phyloP scores from a whole-genome alignment of 1,140 invertebrate genomes.

The Venustaconcha ellipsiformis region DNA sequence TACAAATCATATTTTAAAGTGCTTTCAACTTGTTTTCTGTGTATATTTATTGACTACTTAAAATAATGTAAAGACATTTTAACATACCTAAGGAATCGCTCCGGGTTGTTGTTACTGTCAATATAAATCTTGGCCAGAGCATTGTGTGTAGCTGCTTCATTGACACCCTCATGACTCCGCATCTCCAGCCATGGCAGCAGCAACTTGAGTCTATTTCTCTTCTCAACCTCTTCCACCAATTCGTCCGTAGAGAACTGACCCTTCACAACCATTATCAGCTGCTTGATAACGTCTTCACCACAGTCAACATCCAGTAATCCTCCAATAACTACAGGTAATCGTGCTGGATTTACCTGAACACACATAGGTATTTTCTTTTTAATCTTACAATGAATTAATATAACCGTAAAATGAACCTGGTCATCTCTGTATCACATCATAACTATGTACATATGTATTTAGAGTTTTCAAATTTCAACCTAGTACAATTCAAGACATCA shows the following conservation, averaged over 20 bases:
- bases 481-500: too few relatives aligned
- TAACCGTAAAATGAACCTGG: too few relatives aligned
- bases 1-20: too few relatives aligned
- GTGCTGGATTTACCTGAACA: constrained; percentile 91
- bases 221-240: constrained; percentile 98
- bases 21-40: too few relatives aligned
- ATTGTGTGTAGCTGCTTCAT: constrained; percentile 98
- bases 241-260: constrained; percentile 99
- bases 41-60: too few relatives aligned
- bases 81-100: constrained; percentile 88
- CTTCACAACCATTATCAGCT: constrained; percentile 95
- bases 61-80: too few relatives aligned
- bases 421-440: too few relatives aligned
- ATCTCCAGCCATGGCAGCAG: constrained; percentile 97
- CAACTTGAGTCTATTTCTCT: constrained; percentile 91
- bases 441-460: too few relatives aligned
- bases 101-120: constrained; percentile 99
- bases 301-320: constrained; percentile 98
- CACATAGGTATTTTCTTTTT: constrained; percentile 11
- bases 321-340: constrained; percentile 97
- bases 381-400: too few relatives aligned
- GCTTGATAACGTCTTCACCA: constrained; percentile 99
- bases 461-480: too few relatives aligned
- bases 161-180: constrained; percentile 94
- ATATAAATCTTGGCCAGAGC: constrained; percentile 99